Evolutionary conservation across 2,113 vertebrate species (phyloP).

Genomic region (Proterorhinus semilunaris): DNA sequence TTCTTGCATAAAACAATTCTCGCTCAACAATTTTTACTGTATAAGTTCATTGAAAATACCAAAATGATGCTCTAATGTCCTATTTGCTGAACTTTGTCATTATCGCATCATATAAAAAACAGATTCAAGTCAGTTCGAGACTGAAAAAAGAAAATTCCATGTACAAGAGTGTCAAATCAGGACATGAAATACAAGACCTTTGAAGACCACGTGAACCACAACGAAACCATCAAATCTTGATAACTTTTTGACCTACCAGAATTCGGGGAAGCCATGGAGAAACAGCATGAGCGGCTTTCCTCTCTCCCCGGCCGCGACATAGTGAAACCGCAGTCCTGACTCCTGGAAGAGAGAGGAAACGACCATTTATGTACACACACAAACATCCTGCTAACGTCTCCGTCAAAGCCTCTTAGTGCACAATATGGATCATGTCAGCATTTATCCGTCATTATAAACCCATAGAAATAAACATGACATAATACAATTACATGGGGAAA

Average conservation of each 20-base stretch:
- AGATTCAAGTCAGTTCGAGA: too few relatives aligned
- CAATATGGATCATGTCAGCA: constrained; percentile 3
- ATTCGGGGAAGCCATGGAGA: constrained; percentile 96
- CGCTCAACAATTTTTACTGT: too few relatives aligned
- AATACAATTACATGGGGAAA: neutral
- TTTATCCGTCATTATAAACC: neutral
- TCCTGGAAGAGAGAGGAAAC: constrained; percentile 75
- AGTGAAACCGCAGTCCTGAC: constrained; percentile 95
- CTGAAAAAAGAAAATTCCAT: too few relatives aligned
- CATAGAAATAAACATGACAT: neutral
- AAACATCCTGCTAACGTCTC: constrained; percentile 1
- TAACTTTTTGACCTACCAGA: constrained; percentile 84
- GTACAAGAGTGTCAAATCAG: too few relatives aligned
- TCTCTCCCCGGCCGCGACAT: constrained; percentile 94
- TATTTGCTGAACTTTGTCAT: too few relatives aligned
- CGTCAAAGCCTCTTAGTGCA: constrained; percentile 3
- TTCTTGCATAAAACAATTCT: too few relatives aligned
- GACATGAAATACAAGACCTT: too few relatives aligned
- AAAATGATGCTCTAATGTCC: too few relatives aligned
- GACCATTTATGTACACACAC: constrained; percentile 6
- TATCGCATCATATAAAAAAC: too few relatives aligned
- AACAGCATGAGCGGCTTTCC: constrained; percentile 96
- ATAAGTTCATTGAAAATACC: too few relatives aligned
- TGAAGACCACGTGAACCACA: neutral
- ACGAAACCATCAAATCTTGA: neutral